Evolutionary conservation across 2,888 invertebrate species (phyloP).

Genomic region (Alitta virens): DNA sequence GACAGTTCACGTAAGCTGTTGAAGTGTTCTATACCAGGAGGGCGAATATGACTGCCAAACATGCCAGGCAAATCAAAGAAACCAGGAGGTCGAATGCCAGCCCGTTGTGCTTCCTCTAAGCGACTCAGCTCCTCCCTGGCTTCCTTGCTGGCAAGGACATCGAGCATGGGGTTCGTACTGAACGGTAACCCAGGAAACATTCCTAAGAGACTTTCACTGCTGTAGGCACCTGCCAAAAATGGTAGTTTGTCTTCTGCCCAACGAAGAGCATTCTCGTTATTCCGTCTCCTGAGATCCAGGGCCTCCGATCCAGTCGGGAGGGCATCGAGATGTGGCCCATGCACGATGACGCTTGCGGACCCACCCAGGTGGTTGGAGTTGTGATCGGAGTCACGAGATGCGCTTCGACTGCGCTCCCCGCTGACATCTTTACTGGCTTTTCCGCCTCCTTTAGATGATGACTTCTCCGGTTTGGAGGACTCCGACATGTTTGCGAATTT

Average conservation of each 20-base stretch:
- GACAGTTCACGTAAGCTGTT: not conserved
- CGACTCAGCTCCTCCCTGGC: not conserved
- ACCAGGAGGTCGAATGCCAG: not conserved
- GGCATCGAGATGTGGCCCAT: slow-evolving; percentile 3
- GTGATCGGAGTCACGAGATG: slow-evolving; percentile 1
- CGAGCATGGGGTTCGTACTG: not conserved
- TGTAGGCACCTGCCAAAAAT: not conserved
- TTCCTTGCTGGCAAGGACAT: not conserved
- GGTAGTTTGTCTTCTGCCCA: not conserved
- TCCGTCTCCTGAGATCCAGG: not conserved
- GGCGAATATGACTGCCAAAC: not conserved
- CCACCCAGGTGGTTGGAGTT: slow-evolving; percentile 12
- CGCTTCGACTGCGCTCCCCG: not conserved
- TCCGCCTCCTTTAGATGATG: too few species aligned
- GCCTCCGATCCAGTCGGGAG: not conserved
- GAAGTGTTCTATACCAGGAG: not conserved
- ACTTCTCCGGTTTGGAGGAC: too few species aligned
- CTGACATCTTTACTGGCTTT: too few species aligned
- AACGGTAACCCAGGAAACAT: not conserved
- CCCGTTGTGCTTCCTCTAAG: not conserved
- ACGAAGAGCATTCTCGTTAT: not conserved
- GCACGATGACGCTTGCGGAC: slow-evolving; percentile 14
- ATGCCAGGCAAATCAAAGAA: not conserved
- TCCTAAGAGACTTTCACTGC: not conserved
- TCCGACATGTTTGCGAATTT: too few species aligned